phyloP scores from a whole-genome alignment of 2,888 invertebrate species.

The Netelia fuscicornis region DNA sequence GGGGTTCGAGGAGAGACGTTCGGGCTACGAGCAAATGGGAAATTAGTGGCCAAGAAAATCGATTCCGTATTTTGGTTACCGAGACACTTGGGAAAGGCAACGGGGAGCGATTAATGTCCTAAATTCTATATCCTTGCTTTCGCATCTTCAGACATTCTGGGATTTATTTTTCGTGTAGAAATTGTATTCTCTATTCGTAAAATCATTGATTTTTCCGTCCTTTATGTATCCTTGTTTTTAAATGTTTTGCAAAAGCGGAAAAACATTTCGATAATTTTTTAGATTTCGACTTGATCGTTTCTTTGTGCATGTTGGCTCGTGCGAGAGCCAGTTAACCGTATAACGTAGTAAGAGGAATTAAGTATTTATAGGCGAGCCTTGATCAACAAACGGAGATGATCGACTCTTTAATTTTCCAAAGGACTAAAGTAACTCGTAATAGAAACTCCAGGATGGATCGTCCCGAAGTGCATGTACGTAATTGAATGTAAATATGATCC shows the following conservation, averaged over 20 bases:
- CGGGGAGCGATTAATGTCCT: constrained; percentile 57
- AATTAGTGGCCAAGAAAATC: constrained; percentile 80
- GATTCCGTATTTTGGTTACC: constrained; percentile 75
- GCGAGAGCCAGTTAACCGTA: not conserved
- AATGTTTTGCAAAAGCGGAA: not conserved
- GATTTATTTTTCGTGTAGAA: not conserved
- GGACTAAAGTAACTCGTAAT: constrained; percentile 41
- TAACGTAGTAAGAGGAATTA: constrained; percentile 12
- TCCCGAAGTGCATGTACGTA: constrained; percentile 69
- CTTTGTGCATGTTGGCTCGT: not conserved
- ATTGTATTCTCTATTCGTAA: not conserved
- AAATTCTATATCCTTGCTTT: constrained; percentile 28
- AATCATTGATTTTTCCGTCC: not conserved
- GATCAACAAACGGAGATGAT: constrained; percentile 58
- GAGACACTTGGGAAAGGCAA: constrained; percentile 20
- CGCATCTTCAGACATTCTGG: not conserved
- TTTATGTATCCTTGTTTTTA: too few relatives aligned
- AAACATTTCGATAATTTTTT: not conserved
- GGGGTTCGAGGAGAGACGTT: constrained; percentile 69
- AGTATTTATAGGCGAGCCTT: constrained; percentile 47
- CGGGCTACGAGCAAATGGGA: constrained; percentile 72
- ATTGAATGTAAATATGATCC: constrained; percentile 80
- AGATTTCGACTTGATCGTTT: not conserved
- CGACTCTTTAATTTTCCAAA: constrained; percentile 63
- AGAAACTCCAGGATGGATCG: constrained; percentile 26